Evolutionary conservation across 1,140 invertebrate genomes (phyloP), one percentile per base, ranked within the genome.

Genomic region (Heliconius nattereri): DNA sequence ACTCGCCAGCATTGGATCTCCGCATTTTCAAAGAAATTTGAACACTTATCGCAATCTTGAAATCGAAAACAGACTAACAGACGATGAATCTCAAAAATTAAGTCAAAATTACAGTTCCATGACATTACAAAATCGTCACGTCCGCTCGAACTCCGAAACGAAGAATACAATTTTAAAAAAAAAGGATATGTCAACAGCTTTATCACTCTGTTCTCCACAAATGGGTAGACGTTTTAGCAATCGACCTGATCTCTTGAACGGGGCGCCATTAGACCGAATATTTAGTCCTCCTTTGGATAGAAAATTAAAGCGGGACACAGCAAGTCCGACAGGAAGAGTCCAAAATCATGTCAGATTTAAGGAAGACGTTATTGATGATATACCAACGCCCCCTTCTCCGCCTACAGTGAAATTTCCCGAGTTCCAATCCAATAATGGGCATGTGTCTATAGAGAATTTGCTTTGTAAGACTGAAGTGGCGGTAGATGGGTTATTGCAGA

Each of bases 391-490:
- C 0, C 94, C 94, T 5, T 94, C 94, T n/a, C 94, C 94, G 9
- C 90, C 94, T 1, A 87, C 89, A 49, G 90, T 94, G 81, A 95
- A 94, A 81, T 91, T 94, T 76, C 88, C 90, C 0, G 93, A 94
- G 40, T 88, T 95, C 81, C 88, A 87, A 83, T 73, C 76, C 82
- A 95, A 95, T 78, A 96, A 96, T 77, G 95, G 95, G 0, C 95
- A 95, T 72, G 94, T 96, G 32, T 95, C 95, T 60, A 94, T 95
- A 73, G 96, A 96, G 83, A 95, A 95, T 81, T 88, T 97, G 23
- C 90, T 97, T 72, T 94, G 95, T 73, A 96, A 96, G 87, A 96
- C 96, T 1, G 96, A 97, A 86, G 95, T 95, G 11, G 96, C 96
- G 6, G 96, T 97, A 83, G 95, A 95, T 6, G 96, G 96, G 3